Conservation (phyloP, 2,888 invertebrate species). For the Eugnorisma glareosa region DNA sequence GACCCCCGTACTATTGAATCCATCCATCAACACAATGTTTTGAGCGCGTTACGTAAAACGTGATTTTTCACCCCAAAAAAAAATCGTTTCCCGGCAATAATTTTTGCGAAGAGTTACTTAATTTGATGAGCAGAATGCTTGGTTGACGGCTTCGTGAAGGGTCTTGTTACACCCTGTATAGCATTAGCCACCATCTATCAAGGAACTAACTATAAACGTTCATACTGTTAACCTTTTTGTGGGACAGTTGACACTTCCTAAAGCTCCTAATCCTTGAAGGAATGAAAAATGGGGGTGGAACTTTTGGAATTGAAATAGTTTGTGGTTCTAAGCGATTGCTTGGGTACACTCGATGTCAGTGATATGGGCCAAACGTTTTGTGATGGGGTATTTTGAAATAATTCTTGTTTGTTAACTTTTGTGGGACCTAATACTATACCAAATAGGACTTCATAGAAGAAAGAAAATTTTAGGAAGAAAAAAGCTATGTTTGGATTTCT, state of each 20-base stretch:
- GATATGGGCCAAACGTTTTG: constrained; percentile 23
- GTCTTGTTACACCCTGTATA: too few species aligned
- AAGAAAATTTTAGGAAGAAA: background rate
- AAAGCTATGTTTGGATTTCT: background rate
- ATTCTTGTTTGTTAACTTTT: background rate
- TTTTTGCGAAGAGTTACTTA: too few species aligned
- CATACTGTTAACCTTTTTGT: constrained; percentile 67
- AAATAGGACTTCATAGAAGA: background rate
- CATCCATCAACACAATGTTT: too few species aligned
- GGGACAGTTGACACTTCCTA: constrained; percentile 68
- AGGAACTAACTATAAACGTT: constrained; percentile 46
- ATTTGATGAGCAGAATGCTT: too few species aligned
- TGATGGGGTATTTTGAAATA: background rate
- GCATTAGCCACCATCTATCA: constrained; percentile 48
- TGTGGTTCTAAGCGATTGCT: constrained; percentile 70
- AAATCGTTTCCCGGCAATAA: too few species aligned
- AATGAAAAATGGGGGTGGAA: constrained; percentile 80
- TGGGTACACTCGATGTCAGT: constrained; percentile 62
- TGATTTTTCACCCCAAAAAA: too few species aligned
- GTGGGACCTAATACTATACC: background rate
- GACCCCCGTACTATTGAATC: too few species aligned
- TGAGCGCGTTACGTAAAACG: too few species aligned
- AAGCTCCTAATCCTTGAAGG: constrained; percentile 74
- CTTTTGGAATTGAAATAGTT: constrained; percentile 81
- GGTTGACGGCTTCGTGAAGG: too few species aligned